Conservation (phyloP, 2,113 vertebrate genomes). For the Bubalus kerabau region DNA sequence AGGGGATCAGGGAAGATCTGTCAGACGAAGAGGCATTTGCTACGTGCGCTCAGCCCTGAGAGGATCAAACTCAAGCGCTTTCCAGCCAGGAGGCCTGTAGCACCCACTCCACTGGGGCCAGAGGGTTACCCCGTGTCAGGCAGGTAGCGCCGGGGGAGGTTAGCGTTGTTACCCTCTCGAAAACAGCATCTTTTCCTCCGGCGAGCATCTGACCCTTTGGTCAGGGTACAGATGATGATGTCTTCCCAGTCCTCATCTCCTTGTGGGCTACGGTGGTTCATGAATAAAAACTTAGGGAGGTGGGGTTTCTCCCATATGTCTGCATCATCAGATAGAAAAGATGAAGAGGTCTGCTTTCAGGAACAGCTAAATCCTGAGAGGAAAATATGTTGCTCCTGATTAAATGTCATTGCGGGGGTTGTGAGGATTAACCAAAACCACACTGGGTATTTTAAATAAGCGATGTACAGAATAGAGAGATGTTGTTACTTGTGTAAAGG, state of each 20-base stretch:
- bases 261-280: background rate
- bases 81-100: background rate
- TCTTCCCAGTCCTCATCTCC: background rate
- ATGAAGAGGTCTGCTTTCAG: background rate
- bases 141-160: background rate
- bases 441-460: background rate
- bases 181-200: background rate
- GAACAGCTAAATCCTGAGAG: slow-evolving; percentile 4
- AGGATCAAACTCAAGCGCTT: background rate
- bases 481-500: slow-evolving; percentile 20
- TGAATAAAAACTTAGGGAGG: background rate
- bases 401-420: slow-evolving; percentile 61
- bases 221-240: background rate
- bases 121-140: background rate
- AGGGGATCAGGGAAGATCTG: background rate
- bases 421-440: slow-evolving; percentile 52
- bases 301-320: background rate
- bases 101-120: background rate
- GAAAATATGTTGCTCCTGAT: slow-evolving; percentile 42
- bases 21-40: background rate
- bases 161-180: background rate
- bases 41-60: background rate
- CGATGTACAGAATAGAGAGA: background rate
- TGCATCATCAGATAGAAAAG: background rate
- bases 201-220: background rate